Base-by-base conservation (phyloP, 2,888 invertebrate genomes). In the Terebella lapidaria region DNA sequence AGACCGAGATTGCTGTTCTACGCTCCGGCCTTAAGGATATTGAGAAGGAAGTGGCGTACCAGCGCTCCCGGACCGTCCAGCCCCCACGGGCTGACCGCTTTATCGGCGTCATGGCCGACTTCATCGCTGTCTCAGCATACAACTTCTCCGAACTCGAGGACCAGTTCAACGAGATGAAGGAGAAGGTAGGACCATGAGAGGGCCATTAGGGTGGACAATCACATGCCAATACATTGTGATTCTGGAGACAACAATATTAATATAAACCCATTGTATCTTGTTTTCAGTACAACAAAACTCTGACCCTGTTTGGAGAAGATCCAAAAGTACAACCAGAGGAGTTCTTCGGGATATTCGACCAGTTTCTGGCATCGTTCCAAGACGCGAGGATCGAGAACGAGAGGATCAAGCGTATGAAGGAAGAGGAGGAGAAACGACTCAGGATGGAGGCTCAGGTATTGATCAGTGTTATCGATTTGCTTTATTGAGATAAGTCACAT, bases 121-220 rank as follows among this genome's bases (percentile, higher is more conserved):
- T 96, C 83, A 89, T 93, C 75, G 91, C 93, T 0, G 90, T 91
- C 66, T 94, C 94, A 0, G 90, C 92, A 0, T 93, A 92, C 77
- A 87, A 92, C 71, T 88, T 94, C 73, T 91, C 93, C 1, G 94
- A 94, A 80, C 86, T 95, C 3, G 94, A 94, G 77, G 94, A 94
- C 74, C 86, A 91, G 62, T 93, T 91, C 83, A 90, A 91, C 81
- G 94, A 95, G 77, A 94, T 94, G 94, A 94, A 94, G 83, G 89
- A 90, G 47, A 85, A 85, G 81, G 86, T 86, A 60, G 4, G 45
- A n/a, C n/a, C n/a, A n/a, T n/a, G n/a, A n/a, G n/a, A n/a, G n/a
- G n/a, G n/a, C n/a, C n/a, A 47, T 54, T 35, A 35, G 42, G n/a
- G n/a, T n/a, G n/a, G n/a, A n/a, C n/a, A n/a, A n/a, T n/a, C n/a